Evolutionary conservation across 2,888 invertebrate species (phyloP), one percentile per base, ranked within the genome.

Genomic region (Linnaemya vulpina): DNA sequence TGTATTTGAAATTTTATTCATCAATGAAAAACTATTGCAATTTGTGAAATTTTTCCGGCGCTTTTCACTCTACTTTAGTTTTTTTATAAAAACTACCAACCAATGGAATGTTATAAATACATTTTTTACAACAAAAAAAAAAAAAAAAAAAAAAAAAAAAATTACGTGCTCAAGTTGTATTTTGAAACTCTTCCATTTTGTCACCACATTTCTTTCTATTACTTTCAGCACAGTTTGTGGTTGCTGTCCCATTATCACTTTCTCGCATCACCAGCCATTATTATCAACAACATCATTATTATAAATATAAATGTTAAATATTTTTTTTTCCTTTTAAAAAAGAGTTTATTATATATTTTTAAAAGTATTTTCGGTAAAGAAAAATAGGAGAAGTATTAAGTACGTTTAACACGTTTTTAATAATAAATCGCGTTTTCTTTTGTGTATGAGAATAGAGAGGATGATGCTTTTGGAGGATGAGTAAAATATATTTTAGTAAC

Each of bases 141-240:
- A n/a, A n/a, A n/a, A n/a, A n/a, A n/a, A n/a, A n/a, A n/a, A n/a
- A n/a, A n/a, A n/a, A n/a, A n/a, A n/a, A 46, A 40, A 43, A 20
- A 38, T 0, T 68, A 82, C 85, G 85, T 85, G 85, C 78, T 85
- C 75, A 85, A 85, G 85, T 78, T 82, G 85, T 65, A 75, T 51
- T 79, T 85, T 55, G 25, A 60, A 78, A 78, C 78, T 75, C 75
- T 71, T 15, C 17, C 49, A 51, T 67, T 70, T 62, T 38, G 51
- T 77, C 25, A 5, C n/a, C 46, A 49, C 43, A 46, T 40, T 67
- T 25, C 38, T 46, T 43, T 55, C 53, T 60, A 22, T 58, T 43
- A 46, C 63, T 43, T 55, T 38, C 5, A 58, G 51, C 43, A 76
- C 60, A 67, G 53, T 11, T 53, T 65, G 73, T 51, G 53, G 73